These are phyloP conservation scores for Ophraella communa DNA, from an alignment of 2,888 invertebrate genomes.

Conservation along the genomic window DNA sequence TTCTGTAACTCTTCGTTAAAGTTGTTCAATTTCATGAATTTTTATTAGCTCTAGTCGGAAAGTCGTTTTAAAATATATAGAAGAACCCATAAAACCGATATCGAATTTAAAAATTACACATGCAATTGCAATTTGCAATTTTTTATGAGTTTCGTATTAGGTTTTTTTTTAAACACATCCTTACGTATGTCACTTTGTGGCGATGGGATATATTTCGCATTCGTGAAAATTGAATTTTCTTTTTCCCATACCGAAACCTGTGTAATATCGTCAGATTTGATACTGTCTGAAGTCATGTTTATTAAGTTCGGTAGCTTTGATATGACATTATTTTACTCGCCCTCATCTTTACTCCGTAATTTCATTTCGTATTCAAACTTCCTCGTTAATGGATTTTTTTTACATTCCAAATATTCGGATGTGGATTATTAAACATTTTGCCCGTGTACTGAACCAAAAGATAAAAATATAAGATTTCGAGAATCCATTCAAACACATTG, in stretches of 20 bases:
- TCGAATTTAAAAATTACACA: background rate
- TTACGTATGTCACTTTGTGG: slow-evolving; percentile 16
- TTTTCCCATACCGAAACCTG: slow-evolving; percentile 13
- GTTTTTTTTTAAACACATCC: slow-evolving; percentile 19
- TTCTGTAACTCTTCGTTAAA: background rate
- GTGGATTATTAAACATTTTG: no score
- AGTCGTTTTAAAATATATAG: background rate
- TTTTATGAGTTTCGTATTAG: slow-evolving; percentile 4
- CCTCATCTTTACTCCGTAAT: background rate
- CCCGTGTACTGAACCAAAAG: no score
- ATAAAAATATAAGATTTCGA: no score
- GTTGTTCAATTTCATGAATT: background rate
- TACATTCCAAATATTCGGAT: no score
- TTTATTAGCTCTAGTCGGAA: background rate
- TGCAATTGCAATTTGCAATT: slow-evolving; percentile 17
- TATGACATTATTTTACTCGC: slow-evolving; percentile 19
- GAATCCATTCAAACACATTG: no score
- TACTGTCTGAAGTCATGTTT: slow-evolving; percentile 28
- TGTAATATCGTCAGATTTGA: slow-evolving; percentile 26
- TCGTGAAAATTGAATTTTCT: slow-evolving; percentile 29
- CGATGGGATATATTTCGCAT: slow-evolving; percentile 25
- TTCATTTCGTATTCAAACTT: background rate
- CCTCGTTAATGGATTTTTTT: background rate
- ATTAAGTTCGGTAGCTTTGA: slow-evolving; percentile 19
- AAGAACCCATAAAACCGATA: background rate